Conservation (phyloP, 2,888 invertebrate genomes). For the Cantharis lateralis region DNA sequence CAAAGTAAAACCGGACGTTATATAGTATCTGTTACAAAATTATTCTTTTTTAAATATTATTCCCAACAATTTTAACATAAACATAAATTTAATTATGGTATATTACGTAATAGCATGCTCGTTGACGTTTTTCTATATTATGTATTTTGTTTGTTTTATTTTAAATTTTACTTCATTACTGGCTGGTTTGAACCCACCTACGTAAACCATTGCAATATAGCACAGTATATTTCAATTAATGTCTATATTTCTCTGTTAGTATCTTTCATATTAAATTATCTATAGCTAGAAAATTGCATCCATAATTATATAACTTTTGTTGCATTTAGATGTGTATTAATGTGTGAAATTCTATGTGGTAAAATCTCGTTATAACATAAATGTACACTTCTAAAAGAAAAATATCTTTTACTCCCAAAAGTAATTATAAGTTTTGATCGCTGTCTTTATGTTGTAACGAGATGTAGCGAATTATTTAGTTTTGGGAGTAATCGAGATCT, state of each 20-base stretch:
- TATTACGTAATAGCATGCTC: not conserved
- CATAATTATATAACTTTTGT: not conserved
- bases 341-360: conserved; percentile 52
- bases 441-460: conserved; percentile 56
- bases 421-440: conserved; percentile 19
- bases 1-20: no score
- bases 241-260: not conserved
- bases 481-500: conserved; percentile 59
- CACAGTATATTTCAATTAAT: not conserved
- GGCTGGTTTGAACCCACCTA: not conserved
- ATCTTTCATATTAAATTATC: not conserved
- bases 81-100: not conserved
- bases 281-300: not conserved
- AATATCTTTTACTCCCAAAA: conserved; percentile 53
- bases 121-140: not conserved
- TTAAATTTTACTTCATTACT: not conserved
- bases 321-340: conserved; percentile 11
- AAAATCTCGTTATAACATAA: conserved; percentile 71
- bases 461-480: conserved; percentile 44
- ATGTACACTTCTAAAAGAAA: conserved; percentile 45
- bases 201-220: not conserved
- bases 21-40: no score
- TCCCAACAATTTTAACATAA: not conserved
- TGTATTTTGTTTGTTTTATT: not conserved
- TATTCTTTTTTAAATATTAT: not conserved